Base-by-base conservation (phyloP, 2,888 invertebrate species). In the Drosophila nr. medialis region DNA sequence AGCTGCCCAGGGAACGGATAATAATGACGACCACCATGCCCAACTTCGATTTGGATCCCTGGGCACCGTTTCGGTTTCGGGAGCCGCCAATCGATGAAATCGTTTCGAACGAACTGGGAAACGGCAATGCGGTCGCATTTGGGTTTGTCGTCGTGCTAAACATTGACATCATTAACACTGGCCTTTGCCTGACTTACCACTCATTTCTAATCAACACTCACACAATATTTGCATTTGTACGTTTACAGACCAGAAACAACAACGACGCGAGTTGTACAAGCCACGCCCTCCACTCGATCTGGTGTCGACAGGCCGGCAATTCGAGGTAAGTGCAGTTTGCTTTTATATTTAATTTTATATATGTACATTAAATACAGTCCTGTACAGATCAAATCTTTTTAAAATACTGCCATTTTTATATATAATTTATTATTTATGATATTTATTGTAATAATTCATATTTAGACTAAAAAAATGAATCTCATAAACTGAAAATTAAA, bases 41-140 rank as follows among this genome's bases (percentile, higher is more conserved):
- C 10, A 42, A 21, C 15, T 2, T 18, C 21, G 56, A 30, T 10
- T 30, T 42, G 30, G 15, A 42, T 81, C 75, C 82, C 27, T 80
- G 82, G 56, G 80, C 69, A n/a, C 83, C 90, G 24, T 91, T 86
- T 48, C 60, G 65, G 7, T 87, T 87, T 27, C 82, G 75, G 13
- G 76, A 71, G 13, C 63, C 66, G 7, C 67, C 73, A 0, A 63
- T 6, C 18, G 51, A 76, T 48, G 74, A 75, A 32, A 58, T 68
- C 18, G 40, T 21, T 13, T 54, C 69, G 11, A 70, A 65, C 50
- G 38, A 72, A 27, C 49, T 66, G 50, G 67, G 58, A n/a, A 62
- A 48, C 27, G 56, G 50, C 53, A 50, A 59, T 18, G 38, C 27
- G 29, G 50, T 51, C 30, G 10, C 21, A 42, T 27, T 55, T 75